phyloP scores from a whole-genome alignment of 2,113 vertebrate genomes.

The Halcyon malimbica region DNA sequence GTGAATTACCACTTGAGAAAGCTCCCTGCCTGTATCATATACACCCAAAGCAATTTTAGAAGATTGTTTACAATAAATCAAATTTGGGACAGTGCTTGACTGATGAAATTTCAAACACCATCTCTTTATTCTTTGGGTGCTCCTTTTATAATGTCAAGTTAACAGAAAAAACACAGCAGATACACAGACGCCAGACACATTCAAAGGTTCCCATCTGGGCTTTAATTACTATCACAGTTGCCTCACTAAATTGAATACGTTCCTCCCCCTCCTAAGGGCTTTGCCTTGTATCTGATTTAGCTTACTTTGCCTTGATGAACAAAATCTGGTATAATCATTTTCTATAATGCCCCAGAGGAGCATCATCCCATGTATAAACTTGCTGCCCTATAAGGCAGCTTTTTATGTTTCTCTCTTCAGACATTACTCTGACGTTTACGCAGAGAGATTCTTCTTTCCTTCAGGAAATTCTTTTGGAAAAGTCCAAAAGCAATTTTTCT shows the following conservation, averaged over 20 bases:
- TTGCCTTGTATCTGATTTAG: conserved; percentile 58
- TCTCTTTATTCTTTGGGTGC: conserved; percentile 55
- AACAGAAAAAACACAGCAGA: conserved; percentile 46
- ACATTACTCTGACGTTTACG: not conserved
- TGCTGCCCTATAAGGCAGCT: not conserved
- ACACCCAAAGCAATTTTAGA: conserved; percentile 49
- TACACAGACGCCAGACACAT: conserved; percentile 44
- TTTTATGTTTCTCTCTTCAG: conserved; percentile 30
- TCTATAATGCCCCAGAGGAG: conserved; percentile 38
- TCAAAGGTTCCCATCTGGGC: conserved; percentile 60
- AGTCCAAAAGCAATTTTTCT: conserved; percentile 10
- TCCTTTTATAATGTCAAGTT: conserved; percentile 66
- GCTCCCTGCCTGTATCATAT: conserved; percentile 4
- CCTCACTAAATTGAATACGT: conserved; percentile 46
- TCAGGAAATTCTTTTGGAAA: conserved; percentile 51
- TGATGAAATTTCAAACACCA: conserved; percentile 66
- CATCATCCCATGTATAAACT: conserved; percentile 47
- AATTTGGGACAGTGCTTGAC: conserved; percentile 55
- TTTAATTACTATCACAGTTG: conserved; percentile 64
- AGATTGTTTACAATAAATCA: conserved; percentile 66
- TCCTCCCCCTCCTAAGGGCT: conserved; percentile 52
- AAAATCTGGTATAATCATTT: conserved; percentile 63
- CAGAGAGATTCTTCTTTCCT: not conserved
- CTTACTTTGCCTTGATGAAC: conserved; percentile 61
- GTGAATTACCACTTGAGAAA: conserved; percentile 59